These are phyloP conservation scores for Morbakka virulenta DNA, from an alignment of 30 jellyfish, hydroid and myxozoan species.

Conservation along the genomic window DNA sequence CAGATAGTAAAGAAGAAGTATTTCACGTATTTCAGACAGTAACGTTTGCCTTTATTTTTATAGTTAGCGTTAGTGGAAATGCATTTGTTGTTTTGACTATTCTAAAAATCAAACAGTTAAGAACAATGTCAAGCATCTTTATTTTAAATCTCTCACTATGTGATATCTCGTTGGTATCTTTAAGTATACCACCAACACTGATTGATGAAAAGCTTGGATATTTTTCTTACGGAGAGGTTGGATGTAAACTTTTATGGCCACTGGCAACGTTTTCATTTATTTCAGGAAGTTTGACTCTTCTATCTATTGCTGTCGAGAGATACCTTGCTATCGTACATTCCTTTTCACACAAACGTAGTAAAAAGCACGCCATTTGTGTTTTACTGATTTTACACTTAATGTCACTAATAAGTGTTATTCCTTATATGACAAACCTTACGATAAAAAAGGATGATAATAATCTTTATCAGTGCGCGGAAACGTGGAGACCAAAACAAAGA, in stretches of 20 bases:
- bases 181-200: slow-evolving; percentile 27
- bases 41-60: not conserved
- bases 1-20: too few relatives aligned
- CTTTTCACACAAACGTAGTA: not conserved
- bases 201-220: slow-evolving; percentile 8
- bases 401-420: slow-evolving; percentile 30
- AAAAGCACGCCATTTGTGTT: not conserved
- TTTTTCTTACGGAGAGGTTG: slow-evolving; percentile 47
- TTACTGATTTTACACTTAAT: slow-evolving; percentile 1
- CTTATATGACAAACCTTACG: slow-evolving; percentile 17
- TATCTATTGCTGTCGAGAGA: slow-evolving; percentile 37
- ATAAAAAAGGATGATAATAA: not conserved
- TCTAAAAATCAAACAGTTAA: not conserved
- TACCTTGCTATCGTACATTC: slow-evolving; percentile 57
- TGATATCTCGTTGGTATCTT: slow-evolving; percentile 28
- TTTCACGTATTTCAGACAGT: not conserved
- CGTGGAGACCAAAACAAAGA: slow-evolving; percentile 16
- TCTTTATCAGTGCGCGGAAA: slow-evolving; percentile 9
- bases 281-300: slow-evolving; percentile 43
- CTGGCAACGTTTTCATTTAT: slow-evolving; percentile 45
- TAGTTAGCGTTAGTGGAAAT: slow-evolving; percentile 27
- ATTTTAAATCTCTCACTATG: slow-evolving; percentile 46
- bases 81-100: slow-evolving; percentile 14
- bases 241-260: slow-evolving; percentile 48
- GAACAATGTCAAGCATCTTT: slow-evolving; percentile 17